Evolutionary conservation across 2,888 invertebrate genomes (phyloP).

Genomic region (Pomacea canaliculata): DNA sequence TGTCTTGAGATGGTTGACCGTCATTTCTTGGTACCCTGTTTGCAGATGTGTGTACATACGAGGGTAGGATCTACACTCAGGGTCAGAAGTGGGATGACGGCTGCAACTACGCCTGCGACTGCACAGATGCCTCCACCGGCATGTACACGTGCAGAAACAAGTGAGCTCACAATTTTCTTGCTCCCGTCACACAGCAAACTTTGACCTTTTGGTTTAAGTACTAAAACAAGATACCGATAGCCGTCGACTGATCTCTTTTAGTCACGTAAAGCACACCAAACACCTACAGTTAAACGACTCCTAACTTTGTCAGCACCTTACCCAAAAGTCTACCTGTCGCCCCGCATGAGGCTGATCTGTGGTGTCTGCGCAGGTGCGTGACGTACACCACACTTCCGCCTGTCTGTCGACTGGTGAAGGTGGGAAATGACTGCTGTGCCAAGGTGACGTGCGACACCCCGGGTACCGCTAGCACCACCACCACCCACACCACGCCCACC

Average conservation of each 20-base stretch:
- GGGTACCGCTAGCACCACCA: not conserved
- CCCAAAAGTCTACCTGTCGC: too few relatives aligned
- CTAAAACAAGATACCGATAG: too few relatives aligned
- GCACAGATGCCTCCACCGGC: conserved; percentile 28
- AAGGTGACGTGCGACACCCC: not conserved
- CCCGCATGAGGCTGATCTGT: too few relatives aligned
- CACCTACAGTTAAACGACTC: too few relatives aligned
- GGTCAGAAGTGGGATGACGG: conserved; percentile 42
- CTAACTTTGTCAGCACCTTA: too few relatives aligned
- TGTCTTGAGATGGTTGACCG: too few relatives aligned
- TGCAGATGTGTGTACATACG: conserved; percentile 23
- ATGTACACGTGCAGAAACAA: conserved; percentile 22
- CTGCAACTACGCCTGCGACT: conserved; percentile 42
- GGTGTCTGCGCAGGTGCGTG: conserved; percentile 17
- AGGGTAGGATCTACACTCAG: conserved; percentile 6
- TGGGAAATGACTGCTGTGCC: conserved; percentile 7
- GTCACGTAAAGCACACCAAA: too few relatives aligned
- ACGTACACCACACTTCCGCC: conserved; percentile 22
- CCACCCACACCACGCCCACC: not conserved
- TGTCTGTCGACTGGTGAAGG: conserved; percentile 23
- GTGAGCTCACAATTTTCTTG: conserved; percentile 1
- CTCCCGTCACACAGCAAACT: too few relatives aligned
- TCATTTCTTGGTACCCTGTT: too few relatives aligned
- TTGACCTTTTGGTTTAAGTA: too few relatives aligned
- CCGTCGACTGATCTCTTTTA: too few relatives aligned